Evolutionary conservation across 92 coral and sea anemone genomes (phyloP), one percentile per base, ranked within the genome.

Genomic region (Diadumene lineata): DNA sequence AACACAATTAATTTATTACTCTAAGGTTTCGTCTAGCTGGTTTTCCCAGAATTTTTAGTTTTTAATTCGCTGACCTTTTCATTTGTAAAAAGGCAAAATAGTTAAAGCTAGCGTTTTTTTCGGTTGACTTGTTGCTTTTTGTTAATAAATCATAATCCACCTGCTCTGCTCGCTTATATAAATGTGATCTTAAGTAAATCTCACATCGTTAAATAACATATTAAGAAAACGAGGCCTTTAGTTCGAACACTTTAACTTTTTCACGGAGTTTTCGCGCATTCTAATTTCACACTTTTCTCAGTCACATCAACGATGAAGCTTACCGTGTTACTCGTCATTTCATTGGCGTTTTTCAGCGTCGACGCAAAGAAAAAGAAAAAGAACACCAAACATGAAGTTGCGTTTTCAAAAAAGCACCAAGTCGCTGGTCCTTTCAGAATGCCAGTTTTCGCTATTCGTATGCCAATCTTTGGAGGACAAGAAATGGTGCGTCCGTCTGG

Each of bases 381-480:
- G 31, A 70, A 46, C 4, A 16, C 55, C 56, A 83, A 87, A 70
- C 76, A 72, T 3, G 86, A 50, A 48, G 72, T 84, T 0, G 70
- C 28, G 1, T 33, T 66, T n/a, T 60, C 34, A n/a, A 28, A 33
- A 77, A 75, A 48, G 48, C 76, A 72, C 15, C 21, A 56, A 32
- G 33, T 57, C 31, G 38, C 77, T 31, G 83, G 82, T 19, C 68
- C 68, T 51, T 74, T 85, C 69, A 68, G 75, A 30, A 31, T 88
- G 43, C 87, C 92, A 8, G 93, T 86, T 0, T 76, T 91, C 29
- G 93, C 97, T 22, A 78, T 91, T 55, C 90, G 92, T 25, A 78
- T 91, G 27, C 97, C 97, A 15, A 64, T 91, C 46, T 83, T 89
- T 33, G 90, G 87, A 11, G 87, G 74, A 73, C 74, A 84, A 11